Evolutionary conservation across 1,140 invertebrate species (phyloP).

Genomic region (Pogonomyrmex californicus): DNA sequence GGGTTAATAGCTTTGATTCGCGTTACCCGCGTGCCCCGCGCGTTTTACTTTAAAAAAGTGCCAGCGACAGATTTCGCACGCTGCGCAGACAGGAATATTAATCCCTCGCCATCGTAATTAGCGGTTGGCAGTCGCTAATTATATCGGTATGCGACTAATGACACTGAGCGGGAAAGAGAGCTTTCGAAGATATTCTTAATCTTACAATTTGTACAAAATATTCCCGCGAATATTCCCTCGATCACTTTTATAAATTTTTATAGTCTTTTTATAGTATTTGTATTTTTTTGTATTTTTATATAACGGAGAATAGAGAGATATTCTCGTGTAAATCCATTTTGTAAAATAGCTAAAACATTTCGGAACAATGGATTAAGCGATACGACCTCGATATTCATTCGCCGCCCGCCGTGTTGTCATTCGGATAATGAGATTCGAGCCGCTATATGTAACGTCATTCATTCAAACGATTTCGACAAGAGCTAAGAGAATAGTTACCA

Average conservation of each 20-base stretch:
- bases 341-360: neutral
- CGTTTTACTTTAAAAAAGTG: slow-evolving; percentile 1
- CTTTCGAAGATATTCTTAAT: neutral
- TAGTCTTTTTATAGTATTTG: no score
- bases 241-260: neutral
- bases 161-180: neutral
- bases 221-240: neutral
- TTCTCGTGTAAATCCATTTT: neutral
- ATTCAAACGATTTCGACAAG: slow-evolving; percentile 8
- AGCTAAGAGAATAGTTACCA: slow-evolving; percentile 3
- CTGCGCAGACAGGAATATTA: slow-evolving; percentile 46
- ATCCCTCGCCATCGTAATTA: slow-evolving; percentile 17
- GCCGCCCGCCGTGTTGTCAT: neutral
- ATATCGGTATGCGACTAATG: slow-evolving; percentile 27
- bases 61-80: slow-evolving; percentile 55
- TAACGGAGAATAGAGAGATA: no score
- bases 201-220: neutral
- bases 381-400: neutral
- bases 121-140: slow-evolving; percentile 22
- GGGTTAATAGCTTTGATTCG: slow-evolving; percentile 66
- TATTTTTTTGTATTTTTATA: no score
- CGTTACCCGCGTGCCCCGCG: neutral
- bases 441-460: neutral
- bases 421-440: neutral
- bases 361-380: neutral